phyloP scores from a whole-genome alignment of 1,140 invertebrate genomes.

The Drosophila pseudoobscura region DNA sequence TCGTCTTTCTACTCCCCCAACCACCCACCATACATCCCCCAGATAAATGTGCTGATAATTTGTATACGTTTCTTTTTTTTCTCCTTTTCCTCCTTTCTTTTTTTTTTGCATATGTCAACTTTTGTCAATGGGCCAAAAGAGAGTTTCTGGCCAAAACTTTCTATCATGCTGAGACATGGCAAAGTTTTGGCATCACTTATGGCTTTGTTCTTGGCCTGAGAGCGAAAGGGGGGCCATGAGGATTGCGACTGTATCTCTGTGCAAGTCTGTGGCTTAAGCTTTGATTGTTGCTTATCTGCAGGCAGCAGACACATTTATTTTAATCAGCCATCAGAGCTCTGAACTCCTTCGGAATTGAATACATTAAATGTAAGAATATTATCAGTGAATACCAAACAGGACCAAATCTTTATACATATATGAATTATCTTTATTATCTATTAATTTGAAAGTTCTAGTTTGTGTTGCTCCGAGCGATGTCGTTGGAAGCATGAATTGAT shows the following conservation, averaged over 20 bases:
- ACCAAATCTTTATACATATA: too few species aligned
- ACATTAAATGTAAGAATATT: background rate
- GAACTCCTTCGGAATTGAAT: background rate
- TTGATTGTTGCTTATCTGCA: conserved; percentile 27
- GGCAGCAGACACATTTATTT: conserved; percentile 11
- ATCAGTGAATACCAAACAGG: background rate
- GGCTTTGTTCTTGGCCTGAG: conserved; percentile 26
- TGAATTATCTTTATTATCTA: too few species aligned
- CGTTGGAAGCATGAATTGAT: too few species aligned
- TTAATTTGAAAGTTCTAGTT: too few species aligned
- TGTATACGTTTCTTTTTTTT: conserved; percentile 30
- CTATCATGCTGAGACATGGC: conserved; percentile 36
- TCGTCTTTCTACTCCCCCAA: background rate
- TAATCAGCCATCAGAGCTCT: background rate
- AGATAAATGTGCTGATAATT: conserved; percentile 50
- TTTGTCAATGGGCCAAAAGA: conserved; percentile 48
- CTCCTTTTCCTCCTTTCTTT: conserved; percentile 12
- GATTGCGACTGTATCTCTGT: conserved; percentile 25
- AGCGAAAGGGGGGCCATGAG: conserved; percentile 19
- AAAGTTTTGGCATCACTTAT: conserved; percentile 40
- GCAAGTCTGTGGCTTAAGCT: conserved; percentile 35
- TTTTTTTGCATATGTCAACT: conserved; percentile 50
- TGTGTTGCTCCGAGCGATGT: too few species aligned
- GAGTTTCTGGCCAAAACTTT: conserved; percentile 31
- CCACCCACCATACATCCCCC: background rate